Evolutionary conservation across 2,113 vertebrate genomes (phyloP), one percentile per base, ranked within the genome.

Genomic region (Anas platyrhynchos): DNA sequence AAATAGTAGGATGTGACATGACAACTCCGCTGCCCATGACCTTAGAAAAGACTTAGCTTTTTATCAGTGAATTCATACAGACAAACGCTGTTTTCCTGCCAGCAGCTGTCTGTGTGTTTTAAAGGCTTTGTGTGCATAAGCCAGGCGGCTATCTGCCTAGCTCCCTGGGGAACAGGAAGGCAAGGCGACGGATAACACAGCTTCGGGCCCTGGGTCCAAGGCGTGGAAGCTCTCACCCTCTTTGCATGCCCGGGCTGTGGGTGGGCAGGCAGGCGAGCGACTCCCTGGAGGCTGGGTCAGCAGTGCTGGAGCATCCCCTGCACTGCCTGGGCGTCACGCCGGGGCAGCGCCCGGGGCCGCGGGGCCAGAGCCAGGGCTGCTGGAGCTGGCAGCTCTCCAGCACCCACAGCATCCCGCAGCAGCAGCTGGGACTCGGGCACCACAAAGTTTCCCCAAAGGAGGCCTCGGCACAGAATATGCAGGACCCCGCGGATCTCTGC

Each of bases 71-170:
- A 85, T 3, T 38, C 77, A 50, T 0, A 0, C 55, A 88, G 44
- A 52, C 44, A 80, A 80, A 34, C 7, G 31, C 32, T 66, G 23
- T 38, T 67, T 52, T 38, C 59, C 72, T 38, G 72, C 58, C 43
- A 75, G 88, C 79, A 85, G 79, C 62, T 0, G 0, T 5, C 73
- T 55, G 48, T 3, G 20, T 3, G 67, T 8, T 61, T 59, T 29
- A 63, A 56, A n/a, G 73, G 55, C 26, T 0, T 5, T 1, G 0
- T 6, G 6, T 6, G 68, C 68, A 1, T 0, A 1, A 32, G 14
- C 17, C 32, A 15, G 31, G 23, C 4, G 0, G 50, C 27, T 16
- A 6, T 13, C 41, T 50, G 68, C 50, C 66, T n/a, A 2, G 34
- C 58, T 38, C 36, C 65, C 75, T 1, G 23, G 61, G 54, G 22